phyloP scores from a whole-genome alignment of 1,140 invertebrate species.

The Danaus melanippus region DNA sequence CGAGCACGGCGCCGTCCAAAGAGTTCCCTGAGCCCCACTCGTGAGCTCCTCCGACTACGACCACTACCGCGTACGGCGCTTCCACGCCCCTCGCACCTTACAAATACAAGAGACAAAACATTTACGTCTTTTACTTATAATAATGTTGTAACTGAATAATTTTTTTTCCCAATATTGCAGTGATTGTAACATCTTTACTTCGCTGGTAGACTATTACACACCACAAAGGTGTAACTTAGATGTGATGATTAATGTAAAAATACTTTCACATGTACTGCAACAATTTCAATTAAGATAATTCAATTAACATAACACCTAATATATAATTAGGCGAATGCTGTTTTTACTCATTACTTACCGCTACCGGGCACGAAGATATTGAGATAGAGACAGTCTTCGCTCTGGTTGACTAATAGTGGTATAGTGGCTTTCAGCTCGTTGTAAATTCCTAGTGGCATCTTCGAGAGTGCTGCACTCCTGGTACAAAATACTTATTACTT shows the following conservation, averaged over 20 bases:
- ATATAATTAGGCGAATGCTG: too few species aligned
- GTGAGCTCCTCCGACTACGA: slow-evolving; percentile 89
- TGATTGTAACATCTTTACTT: too few species aligned
- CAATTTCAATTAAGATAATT: too few species aligned
- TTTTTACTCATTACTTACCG: slow-evolving; percentile 72
- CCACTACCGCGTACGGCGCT: slow-evolving; percentile 81
- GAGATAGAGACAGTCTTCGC: slow-evolving; percentile 91
- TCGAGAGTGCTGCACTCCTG: slow-evolving; percentile 76
- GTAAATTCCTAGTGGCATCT: slow-evolving; percentile 80
- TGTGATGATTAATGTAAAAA: too few species aligned
- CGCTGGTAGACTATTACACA: too few species aligned
- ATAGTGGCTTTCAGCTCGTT: slow-evolving; percentile 77
- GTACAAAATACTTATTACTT: neutral
- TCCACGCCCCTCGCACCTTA: slow-evolving; percentile 78
- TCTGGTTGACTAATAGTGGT: slow-evolving; percentile 82
- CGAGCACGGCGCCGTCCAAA: slow-evolving; percentile 90
- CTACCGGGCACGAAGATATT: slow-evolving; percentile 91
- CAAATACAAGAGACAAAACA: neutral
- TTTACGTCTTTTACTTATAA: too few species aligned
- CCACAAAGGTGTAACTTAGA: too few species aligned
- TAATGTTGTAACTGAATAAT: too few species aligned
- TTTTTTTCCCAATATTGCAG: too few species aligned
- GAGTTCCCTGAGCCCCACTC: slow-evolving; percentile 89
- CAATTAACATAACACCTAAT: too few species aligned
- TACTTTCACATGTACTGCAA: too few species aligned